Evolutionary conservation across 92 coral and sea anemone genomes (phyloP).

Genomic region (Desmophyllum pertusum): DNA sequence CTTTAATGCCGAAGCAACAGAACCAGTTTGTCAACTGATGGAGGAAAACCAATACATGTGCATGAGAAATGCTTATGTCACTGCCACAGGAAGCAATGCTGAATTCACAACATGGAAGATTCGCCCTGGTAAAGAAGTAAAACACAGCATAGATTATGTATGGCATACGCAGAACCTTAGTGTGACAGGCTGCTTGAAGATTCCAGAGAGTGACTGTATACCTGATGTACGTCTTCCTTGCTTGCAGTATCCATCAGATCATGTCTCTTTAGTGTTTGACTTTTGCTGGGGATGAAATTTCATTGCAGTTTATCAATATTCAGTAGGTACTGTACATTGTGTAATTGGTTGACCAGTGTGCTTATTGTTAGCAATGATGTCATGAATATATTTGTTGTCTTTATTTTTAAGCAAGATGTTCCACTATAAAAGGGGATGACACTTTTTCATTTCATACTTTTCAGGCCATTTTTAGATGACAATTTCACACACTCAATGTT

Average conservation of each 20-base stretch:
- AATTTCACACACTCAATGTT: too few relatives aligned
- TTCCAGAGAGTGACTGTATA: slow-evolving; percentile 59
- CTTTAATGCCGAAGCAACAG: slow-evolving; percentile 95
- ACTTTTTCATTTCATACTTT: too few relatives aligned
- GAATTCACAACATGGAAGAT: slow-evolving; percentile 89
- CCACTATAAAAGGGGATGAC: too few relatives aligned
- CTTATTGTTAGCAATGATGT: too few relatives aligned
- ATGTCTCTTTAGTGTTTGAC: slow-evolving; percentile 87
- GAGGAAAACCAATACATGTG: slow-evolving; percentile 52
- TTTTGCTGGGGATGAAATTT: slow-evolving; percentile 65
- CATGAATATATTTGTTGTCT: too few relatives aligned
- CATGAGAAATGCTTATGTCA: slow-evolving; percentile 71
- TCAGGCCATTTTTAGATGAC: too few relatives aligned
- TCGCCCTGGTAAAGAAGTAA: slow-evolving; percentile 83
- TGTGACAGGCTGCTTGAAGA: slow-evolving; percentile 71
- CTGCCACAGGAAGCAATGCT: slow-evolving; percentile 73
- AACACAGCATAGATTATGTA: slow-evolving; percentile 92
- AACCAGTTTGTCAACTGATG: slow-evolving; percentile 82
- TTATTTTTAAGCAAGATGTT: too few relatives aligned
- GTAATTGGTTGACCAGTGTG: too few relatives aligned
- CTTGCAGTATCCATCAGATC: slow-evolving; percentile 91
- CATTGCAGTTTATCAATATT: background rate
- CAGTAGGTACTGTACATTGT: too few relatives aligned
- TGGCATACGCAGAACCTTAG: slow-evolving; percentile 77
- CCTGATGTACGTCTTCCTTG: slow-evolving; percentile 73